These are phyloP conservation scores for Leucopternis melanops DNA, from an alignment of 2,113 vertebrate genomes.

Conservation along the genomic window DNA sequence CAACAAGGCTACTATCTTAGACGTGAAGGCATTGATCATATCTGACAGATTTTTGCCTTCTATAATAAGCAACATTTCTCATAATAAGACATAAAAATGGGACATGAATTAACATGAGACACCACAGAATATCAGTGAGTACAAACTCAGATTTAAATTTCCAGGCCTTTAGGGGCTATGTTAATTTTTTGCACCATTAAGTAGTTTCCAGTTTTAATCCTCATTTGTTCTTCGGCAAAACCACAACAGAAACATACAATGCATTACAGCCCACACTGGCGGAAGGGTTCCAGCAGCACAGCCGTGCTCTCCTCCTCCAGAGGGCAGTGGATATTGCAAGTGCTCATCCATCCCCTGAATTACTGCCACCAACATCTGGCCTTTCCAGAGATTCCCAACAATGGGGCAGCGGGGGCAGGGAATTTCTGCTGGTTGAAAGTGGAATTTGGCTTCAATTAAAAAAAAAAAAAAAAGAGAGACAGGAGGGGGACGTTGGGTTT, in stretches of 20 bases:
- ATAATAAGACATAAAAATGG: constrained; percentile 22
- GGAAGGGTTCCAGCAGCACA: background rate
- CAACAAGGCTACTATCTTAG: background rate
- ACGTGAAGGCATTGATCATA: background rate
- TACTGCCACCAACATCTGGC: background rate
- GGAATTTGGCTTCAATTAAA: constrained; percentile 40
- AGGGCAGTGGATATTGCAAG: background rate
- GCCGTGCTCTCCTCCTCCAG: background rate
- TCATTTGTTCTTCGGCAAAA: constrained; percentile 5
- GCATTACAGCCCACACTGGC: background rate
- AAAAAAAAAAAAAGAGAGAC: background rate
- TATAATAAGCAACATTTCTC: constrained; percentile 23
- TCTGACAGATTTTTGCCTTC: background rate
- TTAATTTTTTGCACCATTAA: constrained; percentile 53
- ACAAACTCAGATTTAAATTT: background rate
- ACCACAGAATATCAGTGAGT: background rate
- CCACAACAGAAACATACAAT: background rate
- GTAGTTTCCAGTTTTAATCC: constrained; percentile 37
- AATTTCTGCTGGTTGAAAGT: background rate
- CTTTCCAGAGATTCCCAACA: background rate
- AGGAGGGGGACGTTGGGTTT: background rate
- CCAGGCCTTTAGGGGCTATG: background rate
- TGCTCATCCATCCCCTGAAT: background rate
- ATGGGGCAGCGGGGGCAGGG: background rate
- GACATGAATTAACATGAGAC: background rate